Evolutionary conservation across 1,140 invertebrate species (phyloP).

Genomic region (Apis mellifera): Amel_HAv3.1 CM009931.2:9904001-9904500

Average conservation of each 20-base stretch:
- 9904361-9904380: not conserved
- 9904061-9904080: too few species aligned
- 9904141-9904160: too few species aligned
- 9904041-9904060: too few species aligned
- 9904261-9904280: not conserved
- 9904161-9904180: too few species aligned
- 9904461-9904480: not conserved
- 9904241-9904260: too few species aligned
- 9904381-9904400: not conserved
- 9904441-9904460: not conserved
- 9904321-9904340: not conserved
- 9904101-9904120: too few species aligned
- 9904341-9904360: not conserved
- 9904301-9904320: not conserved
- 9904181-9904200: too few species aligned
- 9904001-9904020: not conserved
- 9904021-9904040: too few species aligned
- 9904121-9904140: too few species aligned
- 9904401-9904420: not conserved
- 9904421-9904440: not conserved
- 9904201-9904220: too few species aligned
- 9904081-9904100: too few species aligned
- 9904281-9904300: not conserved
- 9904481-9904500: not conserved
- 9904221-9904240: too few species aligned